Percentiles rank a stretch among this genome's conserved stretches.
Evolutionary conservation across 2,797 vertebrate genomes (phyloP).

Genomic region (Parauchenoglanis punctatus): DNA sequence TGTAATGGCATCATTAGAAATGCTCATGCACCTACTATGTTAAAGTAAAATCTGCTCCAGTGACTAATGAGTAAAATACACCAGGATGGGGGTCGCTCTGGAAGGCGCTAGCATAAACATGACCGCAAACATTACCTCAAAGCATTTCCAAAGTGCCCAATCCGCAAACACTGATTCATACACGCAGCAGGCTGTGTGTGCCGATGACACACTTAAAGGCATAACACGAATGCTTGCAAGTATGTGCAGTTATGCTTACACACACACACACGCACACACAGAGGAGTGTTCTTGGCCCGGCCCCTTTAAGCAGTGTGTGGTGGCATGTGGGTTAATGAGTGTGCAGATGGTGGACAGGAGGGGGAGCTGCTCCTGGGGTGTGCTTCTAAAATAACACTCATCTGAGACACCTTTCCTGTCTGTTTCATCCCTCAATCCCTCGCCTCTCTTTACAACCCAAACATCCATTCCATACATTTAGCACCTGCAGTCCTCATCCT

Average conservation of each 20-base stretch:
- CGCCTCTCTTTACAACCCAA: conserved; percentile 27
- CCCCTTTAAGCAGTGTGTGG: conserved; percentile 52
- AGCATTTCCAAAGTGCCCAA: neutral
- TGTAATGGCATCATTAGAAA: conserved; percentile 38
- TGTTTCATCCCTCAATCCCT: conserved; percentile 31
- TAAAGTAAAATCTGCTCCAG: conserved; percentile 36
- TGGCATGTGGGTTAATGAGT: conserved; percentile 78
- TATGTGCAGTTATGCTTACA: conserved; percentile 16
- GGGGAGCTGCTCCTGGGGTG: conserved; percentile 52
- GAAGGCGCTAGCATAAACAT: conserved; percentile 23
- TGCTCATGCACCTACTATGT: neutral
- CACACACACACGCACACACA: conserved; percentile 34
- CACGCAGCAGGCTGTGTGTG: neutral
- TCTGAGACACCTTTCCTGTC: conserved; percentile 45
- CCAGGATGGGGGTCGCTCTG: conserved; percentile 10
- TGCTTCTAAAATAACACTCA: conserved; percentile 59
- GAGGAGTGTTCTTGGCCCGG: conserved; percentile 46
- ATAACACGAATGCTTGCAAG: conserved; percentile 52
- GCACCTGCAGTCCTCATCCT: conserved; percentile 37
- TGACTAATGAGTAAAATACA: conserved; percentile 33
- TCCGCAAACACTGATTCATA: conserved; percentile 16
- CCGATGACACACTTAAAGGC: conserved; percentile 56
- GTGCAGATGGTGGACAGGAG: conserved; percentile 75
- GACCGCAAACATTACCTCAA: conserved; percentile 12
- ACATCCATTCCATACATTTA: conserved; percentile 35